Percentiles rank a stretch among this genome's conserved stretches.
phyloP scores from a whole-genome alignment of 2,888 invertebrate species.

The Hirtodrosophila cameraria region DNA sequence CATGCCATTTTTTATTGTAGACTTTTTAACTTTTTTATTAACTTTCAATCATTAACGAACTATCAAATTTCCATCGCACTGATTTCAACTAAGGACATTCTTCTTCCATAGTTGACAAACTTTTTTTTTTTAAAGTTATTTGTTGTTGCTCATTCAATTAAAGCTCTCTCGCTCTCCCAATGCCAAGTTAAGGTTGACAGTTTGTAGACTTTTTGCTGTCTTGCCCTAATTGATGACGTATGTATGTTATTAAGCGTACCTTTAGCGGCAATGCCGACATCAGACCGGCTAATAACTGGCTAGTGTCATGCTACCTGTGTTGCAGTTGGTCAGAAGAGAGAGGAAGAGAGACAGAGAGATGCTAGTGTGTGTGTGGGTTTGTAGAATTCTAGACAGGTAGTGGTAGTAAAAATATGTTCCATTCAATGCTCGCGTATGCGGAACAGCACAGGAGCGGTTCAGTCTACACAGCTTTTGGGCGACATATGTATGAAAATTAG shows the following conservation, averaged over 20 bases:
- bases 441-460: conserved; percentile 48
- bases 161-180: conserved; percentile 31
- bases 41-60: not conserved
- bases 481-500: too few relatives aligned
- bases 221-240: conserved; percentile 65
- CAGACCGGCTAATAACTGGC: conserved; percentile 37
- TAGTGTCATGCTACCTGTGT: conserved; percentile 31
- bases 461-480: not conserved
- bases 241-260: conserved; percentile 2
- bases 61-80: conserved; percentile 3
- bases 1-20: too few relatives aligned
- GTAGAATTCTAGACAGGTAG: conserved; percentile 51
- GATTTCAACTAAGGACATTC: conserved; percentile 45
- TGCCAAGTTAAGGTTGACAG: conserved; percentile 31
- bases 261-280: conserved; percentile 31
- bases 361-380: conserved; percentile 24
- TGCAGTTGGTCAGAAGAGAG: conserved; percentile 33
- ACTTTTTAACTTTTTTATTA: too few relatives aligned
- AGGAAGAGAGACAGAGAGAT: too few relatives aligned
- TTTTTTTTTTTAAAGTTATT: conserved; percentile 12
- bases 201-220: conserved; percentile 25
- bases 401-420: conserved; percentile 61
- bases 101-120: conserved; percentile 12
- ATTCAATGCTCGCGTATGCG: conserved; percentile 49
- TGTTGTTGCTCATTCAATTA: conserved; percentile 42